phyloP scores from a whole-genome alignment of 2,888 invertebrate genomes.

The Phalera bucephala region DNA sequence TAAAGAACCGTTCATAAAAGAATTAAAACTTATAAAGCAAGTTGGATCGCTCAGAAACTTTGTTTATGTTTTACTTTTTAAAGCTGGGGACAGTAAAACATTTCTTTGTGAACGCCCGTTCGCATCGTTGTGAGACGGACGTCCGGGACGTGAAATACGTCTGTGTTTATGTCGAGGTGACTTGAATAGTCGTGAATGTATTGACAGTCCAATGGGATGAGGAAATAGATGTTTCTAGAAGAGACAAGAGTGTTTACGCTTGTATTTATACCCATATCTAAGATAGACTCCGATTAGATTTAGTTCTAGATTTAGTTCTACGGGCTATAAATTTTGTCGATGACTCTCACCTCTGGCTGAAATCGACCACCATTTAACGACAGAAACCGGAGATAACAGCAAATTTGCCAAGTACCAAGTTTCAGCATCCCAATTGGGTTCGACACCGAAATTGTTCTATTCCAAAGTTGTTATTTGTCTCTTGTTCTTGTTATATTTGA shows the following conservation, averaged over 20 bases:
- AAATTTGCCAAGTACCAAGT: conserved; percentile 44
- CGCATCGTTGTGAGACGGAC: too few species aligned
- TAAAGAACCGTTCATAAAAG: background rate
- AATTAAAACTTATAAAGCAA: conserved; percentile 1
- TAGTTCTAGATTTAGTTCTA: too few species aligned
- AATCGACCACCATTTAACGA: too few species aligned
- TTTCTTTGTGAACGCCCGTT: conserved; percentile 29
- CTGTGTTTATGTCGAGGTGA: too few species aligned
- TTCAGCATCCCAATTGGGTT: conserved; percentile 34
- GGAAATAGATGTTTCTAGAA: too few species aligned
- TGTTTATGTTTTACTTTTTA: conserved; percentile 25
- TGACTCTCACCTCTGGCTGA: conserved; percentile 33
- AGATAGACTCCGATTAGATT: too few species aligned
- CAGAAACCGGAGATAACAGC: conserved; percentile 46
- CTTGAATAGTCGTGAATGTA: conserved; percentile 50
- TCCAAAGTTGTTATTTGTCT: conserved; percentile 16
- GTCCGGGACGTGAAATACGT: too few species aligned
- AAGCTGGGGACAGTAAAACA: conserved; percentile 32
- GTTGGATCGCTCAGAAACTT: conserved; percentile 5
- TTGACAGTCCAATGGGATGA: too few species aligned
- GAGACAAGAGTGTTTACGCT: too few species aligned
- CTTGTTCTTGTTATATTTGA: too few species aligned
- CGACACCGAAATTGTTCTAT: conserved; percentile 43
- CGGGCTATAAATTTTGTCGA: too few species aligned
- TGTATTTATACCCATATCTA: too few species aligned